A percentile compares a stretch with the other conserved stretches of the same genome.
Conservation (phyloP, 2,113 vertebrate species). For the Mastomys coucha region DNA sequence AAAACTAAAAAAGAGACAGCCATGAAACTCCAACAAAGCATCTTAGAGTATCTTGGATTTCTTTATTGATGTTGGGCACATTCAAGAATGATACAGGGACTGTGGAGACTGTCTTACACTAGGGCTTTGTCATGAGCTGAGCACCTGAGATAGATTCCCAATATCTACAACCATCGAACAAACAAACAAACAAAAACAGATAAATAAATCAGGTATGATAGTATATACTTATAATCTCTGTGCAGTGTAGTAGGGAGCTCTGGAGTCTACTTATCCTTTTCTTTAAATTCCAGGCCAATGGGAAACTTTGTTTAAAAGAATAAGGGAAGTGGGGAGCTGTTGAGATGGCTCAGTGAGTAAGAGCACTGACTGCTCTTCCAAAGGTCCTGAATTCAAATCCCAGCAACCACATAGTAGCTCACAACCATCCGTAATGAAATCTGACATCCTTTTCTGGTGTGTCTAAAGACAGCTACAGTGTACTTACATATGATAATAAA, state of each 20-base stretch:
- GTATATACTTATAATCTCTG: background rate
- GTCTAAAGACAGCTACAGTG: too few species aligned
- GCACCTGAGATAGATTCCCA: background rate
- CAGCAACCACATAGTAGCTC: too few species aligned
- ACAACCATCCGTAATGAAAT: too few species aligned
- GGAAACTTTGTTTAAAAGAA: background rate
- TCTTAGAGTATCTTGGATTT: conserved; percentile 5
- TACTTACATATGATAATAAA: too few species aligned
- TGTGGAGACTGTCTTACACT: background rate
- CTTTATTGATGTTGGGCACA: background rate
- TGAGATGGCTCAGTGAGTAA: too few species aligned
- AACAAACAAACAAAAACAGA: background rate
- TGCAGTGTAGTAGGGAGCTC: background rate
- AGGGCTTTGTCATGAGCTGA: background rate
- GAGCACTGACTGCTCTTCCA: too few species aligned
- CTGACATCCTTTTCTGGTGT: too few species aligned
- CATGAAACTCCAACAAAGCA: conserved; percentile 57
- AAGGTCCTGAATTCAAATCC: too few species aligned
- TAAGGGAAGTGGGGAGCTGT: background rate
- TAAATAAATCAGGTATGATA: background rate
- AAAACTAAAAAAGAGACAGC: background rate
- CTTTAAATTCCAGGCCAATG: background rate
- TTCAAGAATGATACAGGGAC: background rate
- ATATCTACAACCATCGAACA: background rate
- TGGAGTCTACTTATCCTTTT: background rate